Evolutionary conservation across 2,888 invertebrate genomes (phyloP), one percentile per base, ranked within the genome.

Genomic region (Brachyptera putata): DNA sequence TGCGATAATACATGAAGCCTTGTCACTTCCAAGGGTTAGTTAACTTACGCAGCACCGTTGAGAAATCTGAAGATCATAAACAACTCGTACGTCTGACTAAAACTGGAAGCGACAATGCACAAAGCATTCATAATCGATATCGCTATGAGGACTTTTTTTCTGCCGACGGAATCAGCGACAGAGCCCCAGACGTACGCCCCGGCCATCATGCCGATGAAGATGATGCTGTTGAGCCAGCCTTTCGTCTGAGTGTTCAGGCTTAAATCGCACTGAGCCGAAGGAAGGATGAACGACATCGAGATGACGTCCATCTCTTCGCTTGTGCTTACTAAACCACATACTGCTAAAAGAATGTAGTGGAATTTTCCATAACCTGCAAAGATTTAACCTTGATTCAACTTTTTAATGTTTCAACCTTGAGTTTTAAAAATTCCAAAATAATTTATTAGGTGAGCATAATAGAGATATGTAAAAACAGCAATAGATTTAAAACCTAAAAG

Each of bases 291-390:
- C 68, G 94, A 94, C 87, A 95, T 91, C 70, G 91, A 91, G 72
- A 95, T 90, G 79, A 94, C 92, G 79, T 94, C 94, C 87, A 95
- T 92, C 81, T 94, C 93, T 82, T 95, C 94, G 76, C 92, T 92
- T 68, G 91, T 91, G 80, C 90, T 91, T 76, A 94, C 93, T 78
- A 94, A 89, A 69, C 95, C 94, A 80, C 94, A 94, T 75, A 95
- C 87, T 73, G 88, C 86, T 80, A 95, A 80, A 74, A 95, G 82
- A 71, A 90, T 80, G 77, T 91, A 90, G 77, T 95, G 94, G 77
- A 94, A 95, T 77, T 88, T 84, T 71, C 91, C 91, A 85, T 89
- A 89, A 72, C 87, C 89, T 87, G 74, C 3, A 24, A 30, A 9
- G 13, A 57, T 2, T 21, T 5, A 34, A 50, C 26, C 26, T 24